phyloP scores from a whole-genome alignment of 2,113 vertebrate genomes.

The Phrynosoma blainvillii region DNA sequence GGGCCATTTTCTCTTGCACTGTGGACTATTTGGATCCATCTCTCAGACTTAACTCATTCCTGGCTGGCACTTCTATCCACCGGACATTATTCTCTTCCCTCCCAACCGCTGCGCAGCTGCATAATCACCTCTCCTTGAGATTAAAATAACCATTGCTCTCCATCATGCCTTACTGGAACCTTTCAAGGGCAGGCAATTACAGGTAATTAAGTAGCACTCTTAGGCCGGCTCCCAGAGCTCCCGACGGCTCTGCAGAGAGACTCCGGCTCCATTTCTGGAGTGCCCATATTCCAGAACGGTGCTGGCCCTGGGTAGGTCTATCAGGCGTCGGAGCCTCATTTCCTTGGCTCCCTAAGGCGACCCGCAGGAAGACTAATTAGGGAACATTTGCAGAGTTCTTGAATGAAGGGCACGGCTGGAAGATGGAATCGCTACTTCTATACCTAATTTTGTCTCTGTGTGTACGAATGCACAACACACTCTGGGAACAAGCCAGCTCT shows the following conservation, averaged over 20 bases:
- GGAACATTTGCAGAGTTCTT: background rate
- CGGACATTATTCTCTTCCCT: background rate
- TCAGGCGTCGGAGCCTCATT: background rate
- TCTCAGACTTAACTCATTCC: background rate
- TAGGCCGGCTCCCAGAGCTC: background rate
- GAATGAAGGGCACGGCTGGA: background rate
- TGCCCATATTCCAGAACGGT: background rate
- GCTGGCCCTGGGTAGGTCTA: background rate
- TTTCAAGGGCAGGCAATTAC: constrained; percentile 1
- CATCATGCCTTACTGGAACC: background rate
- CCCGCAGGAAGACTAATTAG: background rate
- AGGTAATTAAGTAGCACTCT: constrained; percentile 6
- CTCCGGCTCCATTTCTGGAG: background rate
- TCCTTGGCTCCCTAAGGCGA: background rate
- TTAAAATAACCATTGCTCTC: background rate
- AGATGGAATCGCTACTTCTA: background rate
- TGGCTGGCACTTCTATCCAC: background rate
- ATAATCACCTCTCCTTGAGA: background rate
- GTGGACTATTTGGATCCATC: no score
- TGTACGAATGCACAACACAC: no score
- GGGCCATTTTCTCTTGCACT: background rate
- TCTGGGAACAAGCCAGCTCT: background rate
- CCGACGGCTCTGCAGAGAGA: background rate
- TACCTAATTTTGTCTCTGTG: background rate
- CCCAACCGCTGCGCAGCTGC: background rate